These are phyloP conservation scores for Apis florea DNA, from an alignment of 1,140 invertebrate genomes.

Conservation along the genomic window DNA sequence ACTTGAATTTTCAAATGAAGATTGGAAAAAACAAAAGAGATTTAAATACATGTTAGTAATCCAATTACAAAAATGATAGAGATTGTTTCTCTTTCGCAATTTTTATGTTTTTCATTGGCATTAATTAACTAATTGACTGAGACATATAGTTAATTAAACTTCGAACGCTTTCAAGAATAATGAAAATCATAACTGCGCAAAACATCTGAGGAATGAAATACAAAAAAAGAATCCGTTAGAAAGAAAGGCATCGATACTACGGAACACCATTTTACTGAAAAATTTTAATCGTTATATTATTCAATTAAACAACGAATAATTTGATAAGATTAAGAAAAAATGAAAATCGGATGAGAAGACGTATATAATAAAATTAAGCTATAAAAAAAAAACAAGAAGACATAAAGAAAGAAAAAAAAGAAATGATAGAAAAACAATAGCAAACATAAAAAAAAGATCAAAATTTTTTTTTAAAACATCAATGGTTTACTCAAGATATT, in stretches of 20 bases:
- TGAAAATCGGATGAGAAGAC: background rate
- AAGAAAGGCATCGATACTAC: background rate
- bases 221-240: conserved; percentile 7
- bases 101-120: conserved; percentile 50
- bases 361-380: background rate
- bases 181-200: conserved; percentile 37
- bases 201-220: conserved; percentile 13
- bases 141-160: conserved; percentile 57
- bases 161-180: conserved; percentile 54
- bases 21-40: background rate
- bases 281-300: background rate
- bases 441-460: conserved; percentile 11
- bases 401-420: background rate
- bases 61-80: conserved; percentile 47
- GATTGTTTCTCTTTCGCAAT: conserved; percentile 21
- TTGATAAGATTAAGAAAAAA: conserved; percentile 2
- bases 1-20: background rate
- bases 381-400: no score
- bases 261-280: background rate
- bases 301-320: conserved; percentile 28
- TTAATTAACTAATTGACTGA: conserved; percentile 71
- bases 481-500: conserved; percentile 61
- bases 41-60: conserved; percentile 35
- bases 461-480: conserved; percentile 44
- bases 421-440: background rate